Evolutionary conservation across 2,797 vertebrate genomes (phyloP).

Genomic region (Xiphorhynchus erythropygius): DNA sequence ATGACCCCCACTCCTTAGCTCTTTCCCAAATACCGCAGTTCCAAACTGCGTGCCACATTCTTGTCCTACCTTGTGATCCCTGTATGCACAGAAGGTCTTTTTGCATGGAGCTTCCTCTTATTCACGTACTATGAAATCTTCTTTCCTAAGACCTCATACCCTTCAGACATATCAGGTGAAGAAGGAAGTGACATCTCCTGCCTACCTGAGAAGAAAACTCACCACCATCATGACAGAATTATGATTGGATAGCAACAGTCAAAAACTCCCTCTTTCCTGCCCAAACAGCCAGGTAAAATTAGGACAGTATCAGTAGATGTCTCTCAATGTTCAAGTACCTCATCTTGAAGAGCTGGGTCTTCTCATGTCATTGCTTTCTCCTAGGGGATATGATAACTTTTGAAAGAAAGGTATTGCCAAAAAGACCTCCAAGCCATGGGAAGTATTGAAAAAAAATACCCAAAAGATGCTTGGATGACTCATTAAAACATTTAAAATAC

Average conservation of each 20-base stretch:
- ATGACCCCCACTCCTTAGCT: not conserved
- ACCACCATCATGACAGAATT: not conserved
- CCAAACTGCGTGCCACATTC: not conserved
- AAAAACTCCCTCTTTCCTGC: not conserved
- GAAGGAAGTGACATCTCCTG: not conserved
- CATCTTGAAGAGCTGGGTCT: not conserved
- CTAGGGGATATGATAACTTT: not conserved
- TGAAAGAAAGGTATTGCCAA: not conserved
- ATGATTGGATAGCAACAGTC: not conserved
- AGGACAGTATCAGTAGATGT: not conserved
- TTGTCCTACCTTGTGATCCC: not conserved
- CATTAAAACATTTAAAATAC: not conserved
- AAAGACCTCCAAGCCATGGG: not conserved
- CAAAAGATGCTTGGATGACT: not conserved
- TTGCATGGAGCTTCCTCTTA: not conserved
- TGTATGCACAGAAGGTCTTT: not conserved
- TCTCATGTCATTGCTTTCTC: not conserved
- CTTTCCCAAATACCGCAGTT: not conserved
- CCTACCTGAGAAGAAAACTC: not conserved
- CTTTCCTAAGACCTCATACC: not conserved
- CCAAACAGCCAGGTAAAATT: not conserved
- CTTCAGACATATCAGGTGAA: not conserved
- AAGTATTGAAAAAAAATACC: not conserved
- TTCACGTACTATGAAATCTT: not conserved
- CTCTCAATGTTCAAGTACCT: not conserved